Evolutionary conservation across 2,888 invertebrate genomes (phyloP), one percentile per base, ranked within the genome.

Genomic region (Drosophila quinaria): DNA sequence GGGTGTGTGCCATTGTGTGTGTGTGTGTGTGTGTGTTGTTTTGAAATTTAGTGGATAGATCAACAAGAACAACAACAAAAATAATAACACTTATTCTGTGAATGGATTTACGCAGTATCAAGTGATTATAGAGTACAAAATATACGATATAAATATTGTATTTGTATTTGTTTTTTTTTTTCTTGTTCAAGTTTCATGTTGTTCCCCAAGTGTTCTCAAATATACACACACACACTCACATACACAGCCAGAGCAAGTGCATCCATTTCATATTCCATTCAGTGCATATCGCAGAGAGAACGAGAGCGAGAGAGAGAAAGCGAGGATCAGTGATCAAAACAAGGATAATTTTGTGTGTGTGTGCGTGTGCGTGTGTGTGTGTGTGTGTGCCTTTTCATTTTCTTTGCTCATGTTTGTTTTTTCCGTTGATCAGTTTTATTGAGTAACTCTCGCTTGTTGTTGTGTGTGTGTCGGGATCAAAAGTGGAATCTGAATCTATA

Each of bases 371-470:
- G 19, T 17, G 39, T 49, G 39, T 22, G 41, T 50, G 52, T 41
- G 50, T 33, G 50, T 31, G 41, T 41, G 29, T 31, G 31, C 42
- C 19, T 41, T 50, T 31, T 39, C 4, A 22, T 22, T 33, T 35
- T 61, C 31, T 47, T 33, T 35, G 33, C 37, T 52, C 35, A 51
- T 31, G 8, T 55, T 31, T n/a, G n/a, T n/a, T 55, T 54, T 62
- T 62, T 55, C 17, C 46, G 17, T 50, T 41, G 33, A 42, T 62
- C 49, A 59, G 59, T 50, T 19, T 19, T 35, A 50, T 22, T n/a
- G 33, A 35, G 33, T 52, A 49, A 65, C 66, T 60, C 42, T 49
- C 54, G 60, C 69, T 49, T 37, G 56, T 50, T 50, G 33, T 33
- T 35, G 50, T 4, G 19, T 4, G 19, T 33, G 31, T 49, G 49